Evolutionary conservation across 2,888 invertebrate genomes (phyloP), one percentile per base, ranked within the genome.

Genomic region (Hyposoter dolosus): DNA sequence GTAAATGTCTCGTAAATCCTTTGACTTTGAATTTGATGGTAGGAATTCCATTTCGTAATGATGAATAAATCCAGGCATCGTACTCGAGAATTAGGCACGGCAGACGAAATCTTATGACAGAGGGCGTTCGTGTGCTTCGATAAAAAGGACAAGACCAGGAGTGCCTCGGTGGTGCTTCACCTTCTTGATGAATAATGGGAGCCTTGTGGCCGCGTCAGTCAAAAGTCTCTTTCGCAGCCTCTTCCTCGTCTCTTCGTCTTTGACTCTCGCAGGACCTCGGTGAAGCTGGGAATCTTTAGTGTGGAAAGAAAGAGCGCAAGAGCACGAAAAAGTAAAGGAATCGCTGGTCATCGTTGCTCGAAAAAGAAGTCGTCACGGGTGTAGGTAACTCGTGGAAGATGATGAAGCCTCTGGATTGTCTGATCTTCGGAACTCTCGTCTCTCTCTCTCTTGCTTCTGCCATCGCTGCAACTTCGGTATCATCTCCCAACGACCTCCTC

Each of bases 351-450:
- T 91, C 88, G 87, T 88, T 7, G 9, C 10, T 85, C 85, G 89
- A 89, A 89, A 82, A 82, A 91, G 88, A 91, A 91, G 89, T 91
- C 91, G 90, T 91, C 89, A 89, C 88, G 88, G 84, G 80, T 82
- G 81, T 68, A 77, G 69, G 79, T 68, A 69, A 79, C 71, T 76
- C 80, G 71, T 85, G 82, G 82, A 19, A 35, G 87, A 68, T 85
- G 84, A 84, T 86, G 84, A 45, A 45, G 84, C 87, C 82, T 85
- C 82, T 84, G 76, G 80, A 66, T 66, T 83, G 68, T 65, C 66
- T 19, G 50, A 75, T 69, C 76, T 82, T 56, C 56, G 74, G 68
- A 68, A 68, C 75, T 53, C 53, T 56, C 56, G 35, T 23, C 65
- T 53, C 47, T 40, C 76, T 77, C 71, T 35, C 40, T 40, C 40